Evolutionary conservation across 2,797 vertebrate genomes (phyloP).

Genomic region (Cryptoblepharus egeriae): DNA sequence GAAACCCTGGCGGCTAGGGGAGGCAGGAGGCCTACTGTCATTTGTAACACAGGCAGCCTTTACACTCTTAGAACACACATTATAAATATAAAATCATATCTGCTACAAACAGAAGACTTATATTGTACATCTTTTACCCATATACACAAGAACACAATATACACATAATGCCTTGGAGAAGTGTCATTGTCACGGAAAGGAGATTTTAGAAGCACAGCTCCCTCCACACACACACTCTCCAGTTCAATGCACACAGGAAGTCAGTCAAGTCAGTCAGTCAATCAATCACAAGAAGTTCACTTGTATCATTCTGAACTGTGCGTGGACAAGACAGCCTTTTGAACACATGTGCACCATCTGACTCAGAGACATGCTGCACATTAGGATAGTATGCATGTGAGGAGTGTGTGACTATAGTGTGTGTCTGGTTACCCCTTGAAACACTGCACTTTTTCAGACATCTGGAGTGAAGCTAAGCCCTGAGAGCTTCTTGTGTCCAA

Average conservation of each 20-base stretch:
- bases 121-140: slow-evolving; percentile 81
- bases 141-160: slow-evolving; percentile 84
- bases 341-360: not conserved
- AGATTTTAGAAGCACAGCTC: slow-evolving; percentile 47
- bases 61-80: slow-evolving; percentile 43
- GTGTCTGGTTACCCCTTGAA: slow-evolving; percentile 49
- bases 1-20: not conserved
- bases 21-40: not conserved
- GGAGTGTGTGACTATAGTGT: not conserved
- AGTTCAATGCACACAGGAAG: slow-evolving; percentile 33
- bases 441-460: slow-evolving; percentile 46
- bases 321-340: slow-evolving; percentile 17
- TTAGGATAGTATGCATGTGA: not conserved
- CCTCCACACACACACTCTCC: slow-evolving; percentile 15
- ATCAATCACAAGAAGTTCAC: slow-evolving; percentile 30
- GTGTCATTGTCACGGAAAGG: slow-evolving; percentile 63
- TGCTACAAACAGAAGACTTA: slow-evolving; percentile 80
- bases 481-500: slow-evolving; percentile 65
- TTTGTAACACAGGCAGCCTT: slow-evolving; percentile 41
- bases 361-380: slow-evolving; percentile 2
- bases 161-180: slow-evolving; percentile 74
- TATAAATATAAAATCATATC: slow-evolving; percentile 83
- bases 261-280: not conserved
- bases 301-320: fast-evolving
- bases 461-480: slow-evolving; percentile 50